These are phyloP conservation scores for Charanyca ferruginea DNA, from an alignment of 2,888 invertebrate species.

Conservation along the genomic window DNA sequence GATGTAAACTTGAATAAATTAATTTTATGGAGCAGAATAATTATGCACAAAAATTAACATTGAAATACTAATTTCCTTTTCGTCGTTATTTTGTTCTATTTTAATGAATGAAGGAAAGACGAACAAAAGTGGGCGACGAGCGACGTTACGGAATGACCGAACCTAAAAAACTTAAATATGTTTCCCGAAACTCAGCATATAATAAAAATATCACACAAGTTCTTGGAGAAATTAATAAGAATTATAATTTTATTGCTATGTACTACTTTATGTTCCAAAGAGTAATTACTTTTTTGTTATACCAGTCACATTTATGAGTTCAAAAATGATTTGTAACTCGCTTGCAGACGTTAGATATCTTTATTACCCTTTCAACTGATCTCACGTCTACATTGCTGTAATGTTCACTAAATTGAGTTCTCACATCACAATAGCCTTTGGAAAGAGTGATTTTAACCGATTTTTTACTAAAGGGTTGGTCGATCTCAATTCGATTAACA, in stretches of 20 bases:
- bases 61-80: too few species aligned
- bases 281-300: constrained; percentile 45
- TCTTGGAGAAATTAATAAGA: constrained; percentile 14
- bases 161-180: background rate
- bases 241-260: too few species aligned
- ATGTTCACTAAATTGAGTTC: constrained; percentile 89
- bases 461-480: constrained; percentile 90
- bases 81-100: too few species aligned
- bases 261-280: constrained; percentile 20
- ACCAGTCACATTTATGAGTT: constrained; percentile 56
- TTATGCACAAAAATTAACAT: background rate
- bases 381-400: constrained; percentile 78
- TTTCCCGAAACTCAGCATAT: constrained; percentile 33
- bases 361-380: constrained; percentile 82
- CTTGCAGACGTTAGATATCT: constrained; percentile 77
- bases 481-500: constrained; percentile 89
- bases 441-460: constrained; percentile 86
- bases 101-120: background rate
- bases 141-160: constrained; percentile 5
- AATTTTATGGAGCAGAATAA: background rate
- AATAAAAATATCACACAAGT: constrained; percentile 24
- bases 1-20: background rate
- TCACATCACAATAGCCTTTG: constrained; percentile 88
- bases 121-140: background rate
- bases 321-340: constrained; percentile 60